Evolutionary conservation across 2,888 invertebrate genomes (phyloP).

Genomic region (Andrena dorsata): DNA sequence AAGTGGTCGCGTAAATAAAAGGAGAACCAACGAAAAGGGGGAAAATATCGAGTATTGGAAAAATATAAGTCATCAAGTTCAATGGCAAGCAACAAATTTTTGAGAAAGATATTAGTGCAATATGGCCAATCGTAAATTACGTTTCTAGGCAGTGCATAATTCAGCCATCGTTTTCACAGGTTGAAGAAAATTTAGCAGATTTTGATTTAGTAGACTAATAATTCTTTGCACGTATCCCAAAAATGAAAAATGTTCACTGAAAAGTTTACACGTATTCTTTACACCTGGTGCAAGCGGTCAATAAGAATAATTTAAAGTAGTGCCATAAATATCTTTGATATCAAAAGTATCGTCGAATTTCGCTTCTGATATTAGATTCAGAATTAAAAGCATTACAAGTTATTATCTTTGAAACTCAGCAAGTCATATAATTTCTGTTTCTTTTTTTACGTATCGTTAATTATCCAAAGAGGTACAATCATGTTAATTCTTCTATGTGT

Average conservation of each 20-base stretch:
- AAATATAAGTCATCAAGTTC: conserved; percentile 7
- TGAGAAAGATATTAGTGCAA: background rate
- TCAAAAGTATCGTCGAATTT: no score
- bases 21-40: background rate
- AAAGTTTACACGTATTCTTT: background rate
- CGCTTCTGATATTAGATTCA: no score
- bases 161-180: background rate
- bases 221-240: background rate
- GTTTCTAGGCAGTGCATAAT: conserved; percentile 1
- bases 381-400: no score
- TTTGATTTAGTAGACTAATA: background rate
- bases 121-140: background rate
- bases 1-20: background rate
- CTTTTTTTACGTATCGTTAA: no score
- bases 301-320: no score
- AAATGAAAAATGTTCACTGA: background rate
- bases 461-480: no score
- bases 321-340: no score
- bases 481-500: no score
- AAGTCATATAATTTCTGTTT: no score
- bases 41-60: conserved; percentile 8
- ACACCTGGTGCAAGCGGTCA: no score
- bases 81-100: conserved; percentile 1
- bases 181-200: background rate
- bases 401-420: no score